Conservation (phyloP, 1,140 invertebrate genomes). For the Triops cancriformis region DNA sequence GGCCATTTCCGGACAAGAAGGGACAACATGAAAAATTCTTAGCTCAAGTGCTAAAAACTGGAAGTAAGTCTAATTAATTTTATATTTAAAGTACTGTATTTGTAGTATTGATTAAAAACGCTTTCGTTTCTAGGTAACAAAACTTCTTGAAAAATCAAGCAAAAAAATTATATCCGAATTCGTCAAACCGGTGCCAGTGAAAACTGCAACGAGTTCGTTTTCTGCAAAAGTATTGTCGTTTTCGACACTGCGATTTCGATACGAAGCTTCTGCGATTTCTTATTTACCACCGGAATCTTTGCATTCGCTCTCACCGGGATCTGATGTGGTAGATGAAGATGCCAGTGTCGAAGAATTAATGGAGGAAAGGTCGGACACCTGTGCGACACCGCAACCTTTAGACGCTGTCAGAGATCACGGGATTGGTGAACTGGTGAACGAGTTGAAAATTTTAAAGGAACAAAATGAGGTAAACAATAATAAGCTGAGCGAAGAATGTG, state of each 20-base stretch:
- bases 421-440: too few species aligned
- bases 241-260: neutral
- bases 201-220: neutral
- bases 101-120: neutral
- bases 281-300: neutral
- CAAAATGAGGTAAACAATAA: too few species aligned
- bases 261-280: neutral
- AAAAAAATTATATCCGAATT: neutral
- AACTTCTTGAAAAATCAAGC: neutral
- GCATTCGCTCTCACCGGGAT: neutral
- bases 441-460: too few species aligned
- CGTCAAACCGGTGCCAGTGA: neutral
- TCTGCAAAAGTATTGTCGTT: neutral
- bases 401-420: too few species aligned
- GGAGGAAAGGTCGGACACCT: too few species aligned
- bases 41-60: neutral
- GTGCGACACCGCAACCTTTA: too few species aligned
- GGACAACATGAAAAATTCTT: neutral
- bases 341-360: too few species aligned
- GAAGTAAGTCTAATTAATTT: neutral
- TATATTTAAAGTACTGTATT: neutral
- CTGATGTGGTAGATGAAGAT: neutral
- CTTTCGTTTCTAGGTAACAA: neutral
- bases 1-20: too few species aligned
- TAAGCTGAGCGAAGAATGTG: too few species aligned